phyloP scores from a whole-genome alignment of 30 jellyfish, hydroid and myxozoan species.

The Aurelia sp. region DNA sequence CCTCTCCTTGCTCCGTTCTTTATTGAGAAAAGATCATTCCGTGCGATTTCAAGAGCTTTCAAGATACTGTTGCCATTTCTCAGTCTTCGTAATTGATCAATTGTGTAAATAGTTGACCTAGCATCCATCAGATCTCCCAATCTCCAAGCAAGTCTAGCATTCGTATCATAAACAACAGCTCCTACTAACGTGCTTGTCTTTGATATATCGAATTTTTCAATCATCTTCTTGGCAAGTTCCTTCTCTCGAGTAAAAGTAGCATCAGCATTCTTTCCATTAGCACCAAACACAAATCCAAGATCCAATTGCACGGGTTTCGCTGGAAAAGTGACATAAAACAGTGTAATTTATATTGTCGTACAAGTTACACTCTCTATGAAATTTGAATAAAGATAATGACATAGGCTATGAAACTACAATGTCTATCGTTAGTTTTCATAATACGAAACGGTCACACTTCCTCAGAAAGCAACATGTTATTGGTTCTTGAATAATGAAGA shows the following conservation, averaged over 20 bases:
- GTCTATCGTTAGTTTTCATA: no score
- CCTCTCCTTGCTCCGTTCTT: slow-evolving; percentile 65
- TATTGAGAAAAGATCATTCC: slow-evolving; percentile 40
- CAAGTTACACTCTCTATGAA: no score
- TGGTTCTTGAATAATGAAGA: no score
- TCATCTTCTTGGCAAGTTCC: slow-evolving; percentile 44
- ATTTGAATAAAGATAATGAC: no score
- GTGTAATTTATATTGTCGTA: no score
- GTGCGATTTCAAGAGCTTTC: slow-evolving; percentile 72
- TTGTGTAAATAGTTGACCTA: not conserved
- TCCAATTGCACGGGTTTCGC: slow-evolving; percentile 55
- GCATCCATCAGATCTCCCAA: not conserved
- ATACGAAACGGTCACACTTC: no score
- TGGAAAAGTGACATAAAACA: not conserved
- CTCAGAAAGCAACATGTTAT: no score
- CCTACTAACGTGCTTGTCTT: slow-evolving; percentile 57
- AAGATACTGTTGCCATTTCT: not conserved
- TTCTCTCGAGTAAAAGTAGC: slow-evolving; percentile 29
- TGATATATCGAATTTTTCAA: slow-evolving; percentile 66
- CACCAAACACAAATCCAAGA: slow-evolving; percentile 74
- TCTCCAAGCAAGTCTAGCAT: slow-evolving; percentile 9
- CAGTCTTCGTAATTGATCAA: not conserved
- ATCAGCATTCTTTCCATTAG: slow-evolving; percentile 50
- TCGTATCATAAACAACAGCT: slow-evolving; percentile 56
- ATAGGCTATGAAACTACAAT: no score